phyloP scores from a whole-genome alignment of 2,797 vertebrate genomes.

The Microctenopoma steveboyesi region DNA sequence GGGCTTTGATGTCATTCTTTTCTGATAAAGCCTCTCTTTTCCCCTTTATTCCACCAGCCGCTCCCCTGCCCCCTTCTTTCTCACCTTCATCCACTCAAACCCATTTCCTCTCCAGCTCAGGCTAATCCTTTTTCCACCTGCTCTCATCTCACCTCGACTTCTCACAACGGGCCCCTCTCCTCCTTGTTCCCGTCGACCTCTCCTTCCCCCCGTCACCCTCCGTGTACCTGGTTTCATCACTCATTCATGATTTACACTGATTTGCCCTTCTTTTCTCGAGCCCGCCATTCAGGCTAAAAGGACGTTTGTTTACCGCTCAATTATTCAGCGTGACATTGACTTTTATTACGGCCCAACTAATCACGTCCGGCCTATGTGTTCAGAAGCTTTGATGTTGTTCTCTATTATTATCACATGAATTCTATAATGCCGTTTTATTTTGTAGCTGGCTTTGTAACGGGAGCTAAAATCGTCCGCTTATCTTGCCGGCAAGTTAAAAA shows the following conservation, averaged over 20 bases:
- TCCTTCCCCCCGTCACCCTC: background rate
- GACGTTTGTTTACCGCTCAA: constrained; percentile 13
- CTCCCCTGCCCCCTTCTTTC: constrained; percentile 12
- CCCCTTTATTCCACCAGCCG: constrained; percentile 1
- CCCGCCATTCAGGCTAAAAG: constrained; percentile 19
- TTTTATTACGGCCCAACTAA: constrained; percentile 7
- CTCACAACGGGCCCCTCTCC: constrained; percentile 5
- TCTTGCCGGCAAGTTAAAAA: no score
- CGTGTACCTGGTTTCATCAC: constrained; percentile 20
- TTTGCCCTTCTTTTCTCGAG: background rate
- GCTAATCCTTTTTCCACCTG: constrained; percentile 34
- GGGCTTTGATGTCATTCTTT: constrained; percentile 35
- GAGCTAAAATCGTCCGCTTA: no score
- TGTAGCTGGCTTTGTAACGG: no score
- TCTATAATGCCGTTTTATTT: no score
- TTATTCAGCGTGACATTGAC: constrained; percentile 17
- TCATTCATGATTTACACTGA: constrained; percentile 2
- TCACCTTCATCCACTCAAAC: constrained; percentile 43
- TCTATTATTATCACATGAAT: background rate
- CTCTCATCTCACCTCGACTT: constrained; percentile 37
- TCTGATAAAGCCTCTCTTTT: constrained; percentile 15
- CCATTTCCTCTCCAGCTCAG: constrained; percentile 36
- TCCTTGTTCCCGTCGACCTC: constrained; percentile 12
- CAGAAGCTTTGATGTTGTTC: background rate
- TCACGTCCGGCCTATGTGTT: background rate